Base-by-base conservation (phyloP, 2,888 invertebrate species). In the Liodrosophila aerea region DNA sequence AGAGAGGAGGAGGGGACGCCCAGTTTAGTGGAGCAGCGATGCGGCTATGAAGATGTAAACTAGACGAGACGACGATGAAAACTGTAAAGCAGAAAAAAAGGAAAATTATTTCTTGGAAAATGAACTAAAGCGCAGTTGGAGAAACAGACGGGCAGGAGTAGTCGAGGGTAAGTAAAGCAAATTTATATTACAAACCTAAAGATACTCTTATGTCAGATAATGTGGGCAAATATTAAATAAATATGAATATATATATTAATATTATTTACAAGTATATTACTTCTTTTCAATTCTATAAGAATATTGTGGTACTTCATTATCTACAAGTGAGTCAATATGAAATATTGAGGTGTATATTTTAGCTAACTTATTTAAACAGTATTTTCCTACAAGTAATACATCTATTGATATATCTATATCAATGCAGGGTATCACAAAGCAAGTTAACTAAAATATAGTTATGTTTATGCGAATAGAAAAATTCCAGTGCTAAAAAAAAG, bases 91-190 rank as follows among this genome's bases (percentile, higher is more conserved):
- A 56, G 37, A 64, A 46, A 64, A 62, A 70, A 64, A 50, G 59
- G 59, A 74, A 80, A 83, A 81, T 75, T 69, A 80, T 81, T 81
- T 81, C 83, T 73, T 67, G 70, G 83, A 80, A 81, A 64, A 61
- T 41, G 39, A 67, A 63, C 34, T 46, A 22, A 2, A 22, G 40
- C 61, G 59, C 69, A 60, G 60, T 61, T 60, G 60, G 62, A 63
- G 44, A 56, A 63, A 46, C 61, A 46, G 62, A 37, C 58, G 67
- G 57, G 40, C 57, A 56, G 37, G 40, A 50, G 36, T 56, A 64
- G 46, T 47, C 56, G 41, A 33, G 37, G 31, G 47, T 56, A 53
- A 30, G 11, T 2, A 30, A 30, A 4, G 1, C 1, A 22, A 29
- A 9, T 2, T 13, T 5, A n/a, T n/a, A 37, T 11, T 15, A 29